phyloP scores from a whole-genome alignment of 2,888 invertebrate species.

The Epirrhoe alternata region DNA sequence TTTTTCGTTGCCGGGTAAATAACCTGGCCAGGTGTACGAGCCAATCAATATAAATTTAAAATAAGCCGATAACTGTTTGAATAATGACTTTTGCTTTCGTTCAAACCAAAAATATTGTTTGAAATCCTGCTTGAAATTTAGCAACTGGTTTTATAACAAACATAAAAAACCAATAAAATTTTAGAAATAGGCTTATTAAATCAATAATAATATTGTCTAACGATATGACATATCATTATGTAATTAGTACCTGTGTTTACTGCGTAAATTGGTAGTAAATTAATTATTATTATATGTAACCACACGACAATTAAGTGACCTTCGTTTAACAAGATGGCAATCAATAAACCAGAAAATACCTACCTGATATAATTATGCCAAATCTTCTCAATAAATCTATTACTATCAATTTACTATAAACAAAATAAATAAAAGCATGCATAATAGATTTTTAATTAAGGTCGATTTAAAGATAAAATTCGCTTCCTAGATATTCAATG shows the following conservation, averaged over 20 bases:
- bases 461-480: background rate
- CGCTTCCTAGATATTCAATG: slow-evolving; percentile 1
- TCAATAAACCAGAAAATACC: background rate
- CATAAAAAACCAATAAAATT: background rate
- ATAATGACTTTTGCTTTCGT: slow-evolving; percentile 3
- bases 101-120: background rate
- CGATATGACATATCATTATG: background rate
- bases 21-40: background rate
- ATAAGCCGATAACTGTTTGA: background rate
- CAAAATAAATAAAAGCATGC: background rate
- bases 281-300: background rate
- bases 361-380: slow-evolving; percentile 3
- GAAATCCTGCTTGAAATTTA: background rate
- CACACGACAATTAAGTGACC: background rate
- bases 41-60: slow-evolving; percentile 2
- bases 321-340: slow-evolving; percentile 1
- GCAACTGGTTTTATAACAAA: background rate
- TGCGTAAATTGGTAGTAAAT: background rate
- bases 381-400: background rate
- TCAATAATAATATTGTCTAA: background rate
- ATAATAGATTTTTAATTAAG: background rate
- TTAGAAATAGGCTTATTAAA: background rate
- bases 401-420: slow-evolving; percentile 1
- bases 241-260: background rate
- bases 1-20: background rate